These are phyloP conservation scores for Pogoniulus pusillus DNA, from an alignment of 2,797 vertebrate species.

Conservation along the genomic window DNA sequence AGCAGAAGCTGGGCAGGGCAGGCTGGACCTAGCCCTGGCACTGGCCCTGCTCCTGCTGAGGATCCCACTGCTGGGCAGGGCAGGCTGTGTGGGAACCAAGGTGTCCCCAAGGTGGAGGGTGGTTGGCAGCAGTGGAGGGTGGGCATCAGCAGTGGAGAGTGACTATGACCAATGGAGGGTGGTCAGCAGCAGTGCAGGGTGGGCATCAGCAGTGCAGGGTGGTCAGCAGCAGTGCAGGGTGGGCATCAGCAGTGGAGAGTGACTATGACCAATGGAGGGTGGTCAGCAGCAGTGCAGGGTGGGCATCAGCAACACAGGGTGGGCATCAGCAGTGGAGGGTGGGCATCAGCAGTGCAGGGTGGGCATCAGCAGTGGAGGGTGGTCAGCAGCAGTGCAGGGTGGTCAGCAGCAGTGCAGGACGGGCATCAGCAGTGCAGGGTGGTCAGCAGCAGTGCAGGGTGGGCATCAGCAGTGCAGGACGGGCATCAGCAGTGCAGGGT, in stretches of 20 bases:
- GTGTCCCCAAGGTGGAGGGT: not conserved
- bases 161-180: not conserved
- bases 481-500: not conserved
- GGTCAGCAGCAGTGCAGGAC: not conserved
- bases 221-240: too few species aligned
- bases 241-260: too few species aligned
- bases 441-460: not conserved
- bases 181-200: too few species aligned
- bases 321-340: not conserved
- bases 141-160: too few species aligned
- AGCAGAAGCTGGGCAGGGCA: not conserved
- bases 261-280: too few species aligned
- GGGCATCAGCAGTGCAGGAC: not conserved
- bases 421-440: not conserved
- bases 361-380: too few species aligned
- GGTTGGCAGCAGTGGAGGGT: too few species aligned
- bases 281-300: not conserved
- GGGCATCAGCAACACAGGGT: not conserved
- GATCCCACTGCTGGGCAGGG: not conserved
- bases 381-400: not conserved
- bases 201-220: too few species aligned
- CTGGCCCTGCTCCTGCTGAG: fast-evolving
- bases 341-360: not conserved
- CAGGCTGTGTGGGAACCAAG: not conserved
- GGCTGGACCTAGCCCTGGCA: too few species aligned